Percentiles rank a stretch among this genome's conserved stretches.
Conservation (phyloP, 2,888 invertebrate species). For the Homarus gammarus region DNA sequence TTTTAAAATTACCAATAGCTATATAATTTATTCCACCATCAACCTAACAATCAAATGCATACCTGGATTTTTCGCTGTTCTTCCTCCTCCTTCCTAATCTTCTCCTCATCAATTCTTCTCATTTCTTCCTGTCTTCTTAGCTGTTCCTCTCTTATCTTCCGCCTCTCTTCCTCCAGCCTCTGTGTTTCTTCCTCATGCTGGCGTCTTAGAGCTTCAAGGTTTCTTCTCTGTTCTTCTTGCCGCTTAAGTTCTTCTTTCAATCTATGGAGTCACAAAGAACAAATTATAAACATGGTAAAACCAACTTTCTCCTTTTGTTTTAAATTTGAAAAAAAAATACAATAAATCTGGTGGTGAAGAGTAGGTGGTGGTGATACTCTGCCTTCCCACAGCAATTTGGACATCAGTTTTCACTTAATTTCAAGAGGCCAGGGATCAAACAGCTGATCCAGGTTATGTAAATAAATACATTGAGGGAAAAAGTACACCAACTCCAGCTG, state of each 20-base stretch:
- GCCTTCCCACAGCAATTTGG: too few species aligned
- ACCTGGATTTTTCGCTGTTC: constrained; percentile 32
- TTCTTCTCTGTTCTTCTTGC: constrained; percentile 69
- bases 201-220: constrained; percentile 52
- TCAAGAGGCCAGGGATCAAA: too few species aligned
- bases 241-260: constrained; percentile 63
- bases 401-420: too few species aligned
- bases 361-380: too few species aligned
- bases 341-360: too few species aligned
- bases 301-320: too few species aligned
- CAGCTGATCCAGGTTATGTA: too few species aligned
- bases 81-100: constrained; percentile 58
- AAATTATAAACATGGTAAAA: not conserved
- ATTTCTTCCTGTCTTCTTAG: constrained; percentile 64
- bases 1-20: too few species aligned
- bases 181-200: constrained; percentile 66
- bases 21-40: not conserved
- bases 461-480: too few species aligned
- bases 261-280: constrained; percentile 9
- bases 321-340: too few species aligned
- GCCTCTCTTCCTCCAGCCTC: constrained; percentile 62
- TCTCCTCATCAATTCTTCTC: constrained; percentile 68
- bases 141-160: constrained; percentile 64
- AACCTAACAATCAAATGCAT: not conserved
- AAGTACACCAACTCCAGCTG: too few species aligned